These are phyloP conservation scores for Sepioteuthis lessoniana DNA, from an alignment of 2,888 invertebrate genomes.

Conservation along the genomic window DNA sequence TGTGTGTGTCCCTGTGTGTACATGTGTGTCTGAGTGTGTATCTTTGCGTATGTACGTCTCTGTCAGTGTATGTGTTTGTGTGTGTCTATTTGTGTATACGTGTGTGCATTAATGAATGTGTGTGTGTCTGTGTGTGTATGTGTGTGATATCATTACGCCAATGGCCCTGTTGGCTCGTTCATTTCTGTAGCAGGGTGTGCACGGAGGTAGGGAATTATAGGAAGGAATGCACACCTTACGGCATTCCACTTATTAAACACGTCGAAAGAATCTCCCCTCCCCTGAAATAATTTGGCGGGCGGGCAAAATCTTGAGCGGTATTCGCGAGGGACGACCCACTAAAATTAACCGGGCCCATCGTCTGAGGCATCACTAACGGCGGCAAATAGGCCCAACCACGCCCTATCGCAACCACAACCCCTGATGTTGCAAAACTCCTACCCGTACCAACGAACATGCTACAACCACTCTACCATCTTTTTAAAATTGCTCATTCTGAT, in stretches of 20 bases:
- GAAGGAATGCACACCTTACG: background rate
- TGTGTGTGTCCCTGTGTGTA: too few relatives aligned
- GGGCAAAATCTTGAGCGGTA: background rate
- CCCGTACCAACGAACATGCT: background rate
- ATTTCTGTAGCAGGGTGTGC: background rate
- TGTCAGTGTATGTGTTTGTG: too few relatives aligned
- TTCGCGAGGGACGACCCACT: background rate
- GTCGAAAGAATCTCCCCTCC: background rate
- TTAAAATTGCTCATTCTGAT: too few relatives aligned
- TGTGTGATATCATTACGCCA: background rate
- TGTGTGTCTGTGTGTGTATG: too few relatives aligned
- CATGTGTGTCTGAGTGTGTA: too few relatives aligned
- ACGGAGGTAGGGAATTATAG: background rate
- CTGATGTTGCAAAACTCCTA: background rate
- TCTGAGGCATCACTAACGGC: background rate
- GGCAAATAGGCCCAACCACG: background rate
- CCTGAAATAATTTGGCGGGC: background rate
- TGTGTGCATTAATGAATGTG: too few relatives aligned
- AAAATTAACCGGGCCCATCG: slow-evolving; percentile 16
- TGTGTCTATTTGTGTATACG: too few relatives aligned
- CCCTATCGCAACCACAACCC: background rate
- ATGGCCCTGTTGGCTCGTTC: background rate
- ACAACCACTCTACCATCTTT: background rate
- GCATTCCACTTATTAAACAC: slow-evolving; percentile 1
- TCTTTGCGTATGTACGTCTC: too few relatives aligned